A percentile compares a stretch with the other conserved stretches of the same genome.
phyloP scores from a whole-genome alignment of 2,888 invertebrate genomes.

The Toxonevra muliebris region DNA sequence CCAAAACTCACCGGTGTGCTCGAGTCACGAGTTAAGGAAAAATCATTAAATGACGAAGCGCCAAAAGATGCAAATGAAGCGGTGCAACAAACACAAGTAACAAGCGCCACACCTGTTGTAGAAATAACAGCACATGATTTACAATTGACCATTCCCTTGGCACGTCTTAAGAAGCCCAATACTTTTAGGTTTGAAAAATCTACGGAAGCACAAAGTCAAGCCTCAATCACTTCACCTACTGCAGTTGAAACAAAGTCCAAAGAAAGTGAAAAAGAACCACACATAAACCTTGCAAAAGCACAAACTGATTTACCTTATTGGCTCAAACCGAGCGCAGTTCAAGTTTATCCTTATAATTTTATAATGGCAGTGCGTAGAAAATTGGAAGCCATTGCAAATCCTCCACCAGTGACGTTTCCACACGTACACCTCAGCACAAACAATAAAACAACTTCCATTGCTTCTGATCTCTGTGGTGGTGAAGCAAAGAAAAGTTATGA shows the following conservation, averaged over 20 bases:
- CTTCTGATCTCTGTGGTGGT: slow-evolving; percentile 13
- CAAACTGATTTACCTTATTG: slow-evolving; percentile 54
- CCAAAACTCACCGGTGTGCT: slow-evolving; percentile 23
- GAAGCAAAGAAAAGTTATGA: slow-evolving; percentile 21
- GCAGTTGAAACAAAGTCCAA: slow-evolving; percentile 7
- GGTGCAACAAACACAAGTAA: neutral
- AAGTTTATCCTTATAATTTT: slow-evolving; percentile 71
- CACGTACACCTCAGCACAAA: slow-evolving; percentile 1
- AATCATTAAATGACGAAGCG: neutral
- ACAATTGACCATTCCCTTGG: slow-evolving; percentile 12
- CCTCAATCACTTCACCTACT: neutral
- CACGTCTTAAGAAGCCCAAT: slow-evolving; percentile 14
- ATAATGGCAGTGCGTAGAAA: slow-evolving; percentile 71
- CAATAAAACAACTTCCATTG: slow-evolving; percentile 31
- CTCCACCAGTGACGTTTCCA: slow-evolving; percentile 28
- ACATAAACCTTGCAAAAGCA: slow-evolving; percentile 21
- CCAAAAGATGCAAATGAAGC: neutral
- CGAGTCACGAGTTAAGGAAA: slow-evolving; percentile 34
- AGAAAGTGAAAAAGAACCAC: neutral
- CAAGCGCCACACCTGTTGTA: neutral
- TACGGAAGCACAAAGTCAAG: neutral
- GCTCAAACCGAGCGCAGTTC: slow-evolving; percentile 62
- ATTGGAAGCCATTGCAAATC: slow-evolving; percentile 59
- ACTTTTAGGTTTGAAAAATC: neutral
- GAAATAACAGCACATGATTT: neutral